A percentile compares a stretch with the other conserved stretches of the same genome.
phyloP scores from a whole-genome alignment of 2,797 vertebrate species.

The Florisuga fusca region DNA sequence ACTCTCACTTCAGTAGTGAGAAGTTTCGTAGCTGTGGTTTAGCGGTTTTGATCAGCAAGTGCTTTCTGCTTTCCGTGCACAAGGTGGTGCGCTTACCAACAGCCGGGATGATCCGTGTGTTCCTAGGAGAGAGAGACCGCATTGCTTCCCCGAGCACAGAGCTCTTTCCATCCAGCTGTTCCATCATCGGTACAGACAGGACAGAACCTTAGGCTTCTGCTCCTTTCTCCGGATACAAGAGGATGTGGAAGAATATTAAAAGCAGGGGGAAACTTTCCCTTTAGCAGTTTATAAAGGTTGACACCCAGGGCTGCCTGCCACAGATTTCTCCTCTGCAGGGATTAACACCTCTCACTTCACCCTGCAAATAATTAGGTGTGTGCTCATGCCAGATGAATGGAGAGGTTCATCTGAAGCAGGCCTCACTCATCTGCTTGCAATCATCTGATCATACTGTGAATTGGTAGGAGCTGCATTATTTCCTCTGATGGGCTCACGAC shows the following conservation, averaged over 20 bases:
- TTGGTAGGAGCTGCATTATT: not conserved
- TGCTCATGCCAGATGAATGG: not conserved
- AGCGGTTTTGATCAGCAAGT: fast-evolving
- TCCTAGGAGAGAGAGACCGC: fast-evolving
- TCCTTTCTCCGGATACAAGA: not conserved
- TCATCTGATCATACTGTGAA: not conserved
- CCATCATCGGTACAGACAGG: no score
- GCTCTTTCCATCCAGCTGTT: not conserved
- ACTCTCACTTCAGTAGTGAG: fast-evolving
- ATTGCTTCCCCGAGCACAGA: not conserved
- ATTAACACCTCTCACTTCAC: not conserved
- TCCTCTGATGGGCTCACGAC: not conserved
- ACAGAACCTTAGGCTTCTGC: not conserved
- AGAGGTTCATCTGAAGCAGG: not conserved
- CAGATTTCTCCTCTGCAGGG: not conserved
- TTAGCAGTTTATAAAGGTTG: not conserved
- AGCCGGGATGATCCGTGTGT: fast-evolving
- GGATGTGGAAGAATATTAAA: not conserved
- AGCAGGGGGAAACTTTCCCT: not conserved
- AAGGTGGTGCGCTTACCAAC: not conserved
- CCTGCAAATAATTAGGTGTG: not conserved
- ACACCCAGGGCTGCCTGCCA: not conserved
- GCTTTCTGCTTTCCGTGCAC: not conserved
- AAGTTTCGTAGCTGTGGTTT: fast-evolving
- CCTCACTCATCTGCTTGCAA: conserved; percentile 23